Conservation (phyloP, 2,797 vertebrate genomes). For the Yasuhikotakia modesta region DNA sequence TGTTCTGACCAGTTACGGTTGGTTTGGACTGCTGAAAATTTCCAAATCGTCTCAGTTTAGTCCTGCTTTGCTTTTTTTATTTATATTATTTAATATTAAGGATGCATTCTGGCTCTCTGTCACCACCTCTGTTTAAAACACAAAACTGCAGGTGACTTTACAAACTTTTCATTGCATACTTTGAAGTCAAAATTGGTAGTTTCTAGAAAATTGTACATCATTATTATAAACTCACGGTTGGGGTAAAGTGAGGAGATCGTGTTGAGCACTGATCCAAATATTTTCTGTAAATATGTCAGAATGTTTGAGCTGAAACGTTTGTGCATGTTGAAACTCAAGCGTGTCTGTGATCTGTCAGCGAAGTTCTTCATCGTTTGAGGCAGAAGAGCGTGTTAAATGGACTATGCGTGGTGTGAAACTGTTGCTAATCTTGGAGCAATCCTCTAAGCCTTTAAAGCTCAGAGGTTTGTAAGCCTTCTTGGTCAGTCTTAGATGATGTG, state of each 20-base stretch:
- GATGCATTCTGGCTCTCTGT: no score
- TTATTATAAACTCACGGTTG: no score
- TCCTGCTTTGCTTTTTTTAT: background rate
- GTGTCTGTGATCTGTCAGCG: background rate
- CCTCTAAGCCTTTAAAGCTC: constrained; percentile 62
- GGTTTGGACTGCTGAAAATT: background rate
- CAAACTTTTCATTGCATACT: no score
- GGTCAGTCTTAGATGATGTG: constrained; percentile 54
- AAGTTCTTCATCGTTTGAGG: background rate
- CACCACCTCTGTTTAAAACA: no score
- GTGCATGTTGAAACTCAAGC: background rate
- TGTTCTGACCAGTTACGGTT: constrained; percentile 1
- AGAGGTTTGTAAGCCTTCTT: constrained; percentile 58
- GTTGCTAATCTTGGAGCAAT: constrained; percentile 58
- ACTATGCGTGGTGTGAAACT: constrained; percentile 41
- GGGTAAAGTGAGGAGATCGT: no score
- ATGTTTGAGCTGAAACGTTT: background rate
- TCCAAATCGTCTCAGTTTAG: background rate
- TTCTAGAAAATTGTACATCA: no score
- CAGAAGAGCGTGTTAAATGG: constrained; percentile 29
- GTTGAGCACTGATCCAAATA: no score
- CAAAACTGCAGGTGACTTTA: no score
- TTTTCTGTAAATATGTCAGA: constrained; percentile 5
- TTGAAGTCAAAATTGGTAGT: no score
- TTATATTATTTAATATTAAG: background rate